Evolutionary conservation across 2,113 vertebrate species (phyloP).

Genomic region (Collichthys lucidus): DNA sequence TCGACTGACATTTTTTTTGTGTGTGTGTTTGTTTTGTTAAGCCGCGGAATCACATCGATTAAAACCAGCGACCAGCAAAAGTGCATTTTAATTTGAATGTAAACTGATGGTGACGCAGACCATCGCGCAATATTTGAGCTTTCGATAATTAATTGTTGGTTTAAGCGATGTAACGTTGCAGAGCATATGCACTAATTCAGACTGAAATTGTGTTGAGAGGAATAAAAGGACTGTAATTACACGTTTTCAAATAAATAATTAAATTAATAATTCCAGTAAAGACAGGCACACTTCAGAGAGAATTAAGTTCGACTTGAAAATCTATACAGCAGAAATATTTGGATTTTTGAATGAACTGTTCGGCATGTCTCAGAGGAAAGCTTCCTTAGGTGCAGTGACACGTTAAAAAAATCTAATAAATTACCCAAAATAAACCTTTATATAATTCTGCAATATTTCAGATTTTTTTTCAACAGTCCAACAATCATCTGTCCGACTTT

Average conservation of each 20-base stretch:
- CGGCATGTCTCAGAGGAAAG: background rate
- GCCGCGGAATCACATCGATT: constrained; percentile 50
- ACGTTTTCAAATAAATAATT: constrained; percentile 32
- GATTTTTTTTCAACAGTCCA: background rate
- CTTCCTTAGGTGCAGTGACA: background rate
- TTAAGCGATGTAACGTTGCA: constrained; percentile 38
- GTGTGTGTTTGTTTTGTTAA: constrained; percentile 44
- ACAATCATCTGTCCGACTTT: constrained; percentile 14
- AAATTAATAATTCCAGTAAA: constrained; percentile 38
- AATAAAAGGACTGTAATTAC: constrained; percentile 16
- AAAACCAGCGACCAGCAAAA: constrained; percentile 52
- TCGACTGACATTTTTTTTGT: constrained; percentile 31
- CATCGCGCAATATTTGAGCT: constrained; percentile 35
- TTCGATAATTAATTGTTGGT: constrained; percentile 57
- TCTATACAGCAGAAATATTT: constrained; percentile 2
- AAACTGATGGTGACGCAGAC: constrained; percentile 43
- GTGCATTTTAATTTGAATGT: constrained; percentile 44
- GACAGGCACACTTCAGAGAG: background rate
- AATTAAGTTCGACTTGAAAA: constrained; percentile 21
- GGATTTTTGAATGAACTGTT: background rate
- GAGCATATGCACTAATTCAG: constrained; percentile 13
- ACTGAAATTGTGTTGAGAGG: constrained; percentile 16
- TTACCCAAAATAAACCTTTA: background rate
- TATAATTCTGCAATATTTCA: background rate
- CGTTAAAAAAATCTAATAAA: background rate